phyloP scores from a whole-genome alignment of 2,888 invertebrate species.

The Pandemis cinnamomeana region DNA sequence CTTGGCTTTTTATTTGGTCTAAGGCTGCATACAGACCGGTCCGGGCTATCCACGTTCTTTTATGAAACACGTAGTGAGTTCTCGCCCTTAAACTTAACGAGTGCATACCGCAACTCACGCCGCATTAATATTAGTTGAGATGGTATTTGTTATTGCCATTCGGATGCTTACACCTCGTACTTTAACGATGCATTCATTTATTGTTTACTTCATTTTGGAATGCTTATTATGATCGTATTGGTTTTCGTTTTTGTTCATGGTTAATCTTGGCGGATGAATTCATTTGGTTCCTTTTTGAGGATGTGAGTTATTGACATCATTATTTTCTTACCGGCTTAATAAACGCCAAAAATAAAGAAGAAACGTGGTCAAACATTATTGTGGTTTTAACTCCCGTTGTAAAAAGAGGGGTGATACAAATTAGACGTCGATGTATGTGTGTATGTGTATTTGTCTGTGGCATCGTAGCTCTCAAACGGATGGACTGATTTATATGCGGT shows the following conservation, averaged over 20 bases:
- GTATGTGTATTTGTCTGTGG: too few relatives aligned
- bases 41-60: neutral
- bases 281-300: neutral
- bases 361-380: too few relatives aligned
- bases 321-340: neutral
- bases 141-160: slow-evolving; percentile 69
- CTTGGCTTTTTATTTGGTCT: too few relatives aligned
- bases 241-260: neutral
- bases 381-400: too few relatives aligned
- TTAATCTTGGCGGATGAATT: neutral
- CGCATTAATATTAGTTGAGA: slow-evolving; percentile 67
- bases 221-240: slow-evolving; percentile 11
- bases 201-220: slow-evolving; percentile 42
- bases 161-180: slow-evolving; percentile 56
- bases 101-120: slow-evolving; percentile 63
- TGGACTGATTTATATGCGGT: too few relatives aligned
- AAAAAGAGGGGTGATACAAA: too few relatives aligned
- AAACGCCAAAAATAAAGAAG: too few relatives aligned
- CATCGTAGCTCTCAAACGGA: too few relatives aligned
- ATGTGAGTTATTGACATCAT: neutral
- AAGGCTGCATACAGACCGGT: neutral
- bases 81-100: slow-evolving; percentile 49
- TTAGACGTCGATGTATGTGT: too few relatives aligned
- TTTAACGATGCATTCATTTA: slow-evolving; percentile 46
- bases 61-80: neutral